These are phyloP conservation scores for Drosophila fuyamai DNA, from an alignment of 1,140 invertebrate genomes.

Conservation along the genomic window DNA sequence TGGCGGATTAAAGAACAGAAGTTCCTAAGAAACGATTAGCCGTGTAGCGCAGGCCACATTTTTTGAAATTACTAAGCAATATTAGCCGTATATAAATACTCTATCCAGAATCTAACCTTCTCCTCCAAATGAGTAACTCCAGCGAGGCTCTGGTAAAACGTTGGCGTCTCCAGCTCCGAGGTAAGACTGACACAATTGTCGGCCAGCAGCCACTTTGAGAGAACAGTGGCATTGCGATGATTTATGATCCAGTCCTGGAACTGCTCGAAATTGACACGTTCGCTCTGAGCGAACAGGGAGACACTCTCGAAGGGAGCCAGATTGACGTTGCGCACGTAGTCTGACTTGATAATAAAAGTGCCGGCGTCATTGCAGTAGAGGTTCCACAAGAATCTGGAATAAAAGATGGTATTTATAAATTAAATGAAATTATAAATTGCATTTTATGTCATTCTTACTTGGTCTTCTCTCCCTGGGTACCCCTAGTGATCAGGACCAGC, in stretches of 20 bases:
- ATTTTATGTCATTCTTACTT: conserved; percentile 90
- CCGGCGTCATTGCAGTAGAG: conserved; percentile 93
- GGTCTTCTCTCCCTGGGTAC: conserved; percentile 93
- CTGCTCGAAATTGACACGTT: conserved; percentile 88
- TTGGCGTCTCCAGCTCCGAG: conserved; percentile 93
- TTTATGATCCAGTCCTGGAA: conserved; percentile 90
- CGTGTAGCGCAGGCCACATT: not conserved
- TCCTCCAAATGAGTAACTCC: conserved; percentile 94
- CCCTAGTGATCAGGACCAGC: conserved; percentile 93
- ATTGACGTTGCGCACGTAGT: conserved; percentile 90
- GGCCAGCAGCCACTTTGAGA: conserved; percentile 92
- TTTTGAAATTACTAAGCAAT: not conserved
- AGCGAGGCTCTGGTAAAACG: conserved; percentile 95
- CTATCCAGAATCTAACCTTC: conserved; percentile 64
- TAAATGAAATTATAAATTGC: not conserved
- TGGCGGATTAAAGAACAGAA: not conserved
- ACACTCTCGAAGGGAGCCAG: conserved; percentile 77
- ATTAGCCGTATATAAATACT: not conserved
- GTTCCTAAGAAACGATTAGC: not conserved
- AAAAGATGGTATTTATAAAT: not conserved
- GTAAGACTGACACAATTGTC: conserved; percentile 89
- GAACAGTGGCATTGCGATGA: conserved; percentile 90
- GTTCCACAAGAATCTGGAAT: conserved; percentile 91
- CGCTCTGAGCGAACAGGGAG: conserved; percentile 75
- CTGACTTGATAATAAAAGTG: conserved; percentile 90